Evolutionary conservation across 92 coral and sea anemone species (phyloP).

Genomic region (Umimayanthus chanpuru): DNA sequence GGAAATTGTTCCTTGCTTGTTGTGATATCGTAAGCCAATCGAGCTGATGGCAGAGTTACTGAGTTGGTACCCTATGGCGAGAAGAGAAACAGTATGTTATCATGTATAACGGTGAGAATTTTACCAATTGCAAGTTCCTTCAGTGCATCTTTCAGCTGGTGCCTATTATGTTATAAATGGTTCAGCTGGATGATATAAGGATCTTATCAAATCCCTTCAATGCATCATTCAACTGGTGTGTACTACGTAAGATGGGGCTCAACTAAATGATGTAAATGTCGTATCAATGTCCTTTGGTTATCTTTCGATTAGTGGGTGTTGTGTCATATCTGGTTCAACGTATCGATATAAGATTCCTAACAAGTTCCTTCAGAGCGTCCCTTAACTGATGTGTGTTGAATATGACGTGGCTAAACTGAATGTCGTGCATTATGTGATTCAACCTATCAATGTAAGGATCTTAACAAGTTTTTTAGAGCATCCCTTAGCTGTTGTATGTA

Average conservation of each 20-base stretch:
- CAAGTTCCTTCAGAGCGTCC: neutral
- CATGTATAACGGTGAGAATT: neutral
- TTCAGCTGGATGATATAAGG: too few species aligned
- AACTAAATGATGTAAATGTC: too few species aligned
- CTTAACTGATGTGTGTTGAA: too few species aligned
- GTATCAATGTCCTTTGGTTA: too few species aligned
- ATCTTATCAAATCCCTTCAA: slow-evolving; percentile 65
- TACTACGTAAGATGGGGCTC: too few species aligned
- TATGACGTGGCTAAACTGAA: too few species aligned
- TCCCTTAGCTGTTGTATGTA: too few species aligned
- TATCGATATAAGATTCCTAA: neutral
- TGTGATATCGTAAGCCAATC: slow-evolving; percentile 79
- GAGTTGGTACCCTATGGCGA: slow-evolving; percentile 70
- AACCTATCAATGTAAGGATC: too few species aligned
- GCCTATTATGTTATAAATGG: too few species aligned
- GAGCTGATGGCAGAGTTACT: slow-evolving; percentile 79
- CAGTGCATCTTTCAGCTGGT: neutral
- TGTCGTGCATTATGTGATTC: too few species aligned
- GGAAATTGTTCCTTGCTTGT: slow-evolving; percentile 83
- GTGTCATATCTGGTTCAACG: neutral
- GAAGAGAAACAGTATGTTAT: neutral
- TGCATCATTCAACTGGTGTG: slow-evolving; percentile 60
- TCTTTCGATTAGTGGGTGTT: neutral
- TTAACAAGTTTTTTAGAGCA: too few species aligned
- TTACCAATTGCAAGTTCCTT: neutral